These are phyloP conservation scores for Pyxicephalus adspersus DNA, from an alignment of 2,113 vertebrate species.

Conservation along the genomic window DNA sequence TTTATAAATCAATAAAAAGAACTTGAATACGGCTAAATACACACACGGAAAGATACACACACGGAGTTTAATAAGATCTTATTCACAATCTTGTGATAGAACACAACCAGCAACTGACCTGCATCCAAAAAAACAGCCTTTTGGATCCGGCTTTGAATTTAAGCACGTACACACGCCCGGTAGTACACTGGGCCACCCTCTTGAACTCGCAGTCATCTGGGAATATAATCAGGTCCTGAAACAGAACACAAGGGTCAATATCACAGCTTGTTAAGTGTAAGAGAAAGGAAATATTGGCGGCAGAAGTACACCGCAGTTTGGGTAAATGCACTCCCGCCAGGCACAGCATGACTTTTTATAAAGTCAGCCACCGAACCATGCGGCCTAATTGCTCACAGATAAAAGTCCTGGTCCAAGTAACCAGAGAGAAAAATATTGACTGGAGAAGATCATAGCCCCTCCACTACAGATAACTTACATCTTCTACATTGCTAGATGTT, in stretches of 20 bases:
- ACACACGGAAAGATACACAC: no score
- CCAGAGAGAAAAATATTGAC: not conserved
- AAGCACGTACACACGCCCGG: constrained; percentile 91
- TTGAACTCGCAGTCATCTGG: constrained; percentile 98
- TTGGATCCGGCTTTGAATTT: constrained; percentile 97
- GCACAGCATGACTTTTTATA: constrained; percentile 10
- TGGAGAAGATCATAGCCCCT: not conserved
- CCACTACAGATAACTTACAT: constrained; percentile 74
- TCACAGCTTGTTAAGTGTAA: constrained; percentile 10
- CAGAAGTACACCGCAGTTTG: not conserved
- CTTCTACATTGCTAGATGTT: constrained; percentile 89
- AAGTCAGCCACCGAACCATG: not conserved
- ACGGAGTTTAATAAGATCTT: no score
- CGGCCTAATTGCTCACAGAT: not conserved
- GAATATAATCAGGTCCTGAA: constrained; percentile 94
- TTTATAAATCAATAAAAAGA: no score
- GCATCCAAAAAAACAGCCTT: constrained; percentile 98
- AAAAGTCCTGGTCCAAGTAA: not conserved
- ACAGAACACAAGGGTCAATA: constrained; percentile 48
- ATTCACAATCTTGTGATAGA: no score
- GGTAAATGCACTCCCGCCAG: constrained; percentile 24
- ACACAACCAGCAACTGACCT: constrained; percentile 72
- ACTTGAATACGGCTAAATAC: no score
- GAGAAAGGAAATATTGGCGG: constrained; percentile 18
- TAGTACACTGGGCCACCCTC: constrained; percentile 91